phyloP scores from a whole-genome alignment of 2,888 invertebrate genomes.

The Oxycera nigricornis region DNA sequence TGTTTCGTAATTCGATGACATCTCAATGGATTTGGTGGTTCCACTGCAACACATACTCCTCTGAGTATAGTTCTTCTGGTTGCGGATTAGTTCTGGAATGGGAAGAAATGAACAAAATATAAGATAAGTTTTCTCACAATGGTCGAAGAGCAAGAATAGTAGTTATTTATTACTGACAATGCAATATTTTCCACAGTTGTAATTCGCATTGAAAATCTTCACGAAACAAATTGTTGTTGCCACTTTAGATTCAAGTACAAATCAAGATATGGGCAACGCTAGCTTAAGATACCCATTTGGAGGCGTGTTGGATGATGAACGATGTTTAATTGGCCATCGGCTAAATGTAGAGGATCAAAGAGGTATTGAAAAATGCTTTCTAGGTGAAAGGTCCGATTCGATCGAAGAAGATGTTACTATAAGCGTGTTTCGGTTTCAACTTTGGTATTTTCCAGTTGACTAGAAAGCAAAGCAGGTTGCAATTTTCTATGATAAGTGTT shows the following conservation, averaged over 20 bases:
- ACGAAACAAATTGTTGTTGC: constrained; percentile 13
- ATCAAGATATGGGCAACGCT: background rate
- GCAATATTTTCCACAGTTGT: background rate
- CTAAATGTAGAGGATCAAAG: background rate
- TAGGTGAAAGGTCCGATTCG: no score
- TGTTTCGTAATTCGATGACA: constrained; percentile 33
- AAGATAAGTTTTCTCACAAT: no score
- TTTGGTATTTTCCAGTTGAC: no score
- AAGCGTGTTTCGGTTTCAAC: no score
- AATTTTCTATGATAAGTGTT: no score
- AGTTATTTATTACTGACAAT: background rate
- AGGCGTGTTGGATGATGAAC: background rate
- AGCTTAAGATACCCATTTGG: background rate
- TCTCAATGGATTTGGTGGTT: constrained; percentile 24
- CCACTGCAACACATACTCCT: background rate
- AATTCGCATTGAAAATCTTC: constrained; percentile 4
- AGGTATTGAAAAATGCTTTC: background rate
- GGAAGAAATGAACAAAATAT: background rate
- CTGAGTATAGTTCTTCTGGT: background rate
- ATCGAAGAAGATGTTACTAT: no score
- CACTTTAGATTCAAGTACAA: background rate
- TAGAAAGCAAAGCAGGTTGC: no score
- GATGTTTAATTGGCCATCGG: background rate
- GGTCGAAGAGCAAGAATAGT: background rate
- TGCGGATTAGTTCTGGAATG: constrained; percentile 29